Evolutionary conservation across 1,140 invertebrate genomes (phyloP).

Genomic region (Paralvinella palmiformis): DNA sequence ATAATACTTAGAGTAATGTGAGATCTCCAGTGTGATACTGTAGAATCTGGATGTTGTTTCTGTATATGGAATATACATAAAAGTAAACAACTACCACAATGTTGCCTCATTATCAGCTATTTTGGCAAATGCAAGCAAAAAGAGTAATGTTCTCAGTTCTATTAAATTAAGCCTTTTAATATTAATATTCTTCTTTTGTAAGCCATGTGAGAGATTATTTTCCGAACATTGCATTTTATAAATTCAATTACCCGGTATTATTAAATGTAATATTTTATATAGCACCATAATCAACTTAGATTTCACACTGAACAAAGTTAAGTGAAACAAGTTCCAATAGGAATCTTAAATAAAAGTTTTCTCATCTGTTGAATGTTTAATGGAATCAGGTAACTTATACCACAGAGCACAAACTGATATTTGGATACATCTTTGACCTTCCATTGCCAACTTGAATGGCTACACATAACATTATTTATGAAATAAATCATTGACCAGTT

Average conservation of each 20-base stretch:
- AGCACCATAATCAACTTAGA: no score
- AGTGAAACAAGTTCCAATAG: no score
- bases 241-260: no score
- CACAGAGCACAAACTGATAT: no score
- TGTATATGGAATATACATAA: conserved; percentile 6
- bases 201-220: not conserved
- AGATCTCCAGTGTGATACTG: conserved; percentile 60
- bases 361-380: no score
- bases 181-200: not conserved
- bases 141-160: not conserved
- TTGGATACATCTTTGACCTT: no score
- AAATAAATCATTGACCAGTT: no score
- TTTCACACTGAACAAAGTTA: not conserved
- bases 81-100: not conserved
- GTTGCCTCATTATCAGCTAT: not conserved
- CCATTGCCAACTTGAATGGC: no score
- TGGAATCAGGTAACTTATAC: no score
- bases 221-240: no score
- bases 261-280: not conserved
- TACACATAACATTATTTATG: no score
- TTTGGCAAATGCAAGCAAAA: not conserved
- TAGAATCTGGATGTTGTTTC: conserved; percentile 26
- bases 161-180: not conserved
- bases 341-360: no score
- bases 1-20: conserved; percentile 60